Evolutionary conservation across 2,888 invertebrate species (phyloP).

Genomic region (Notocelia uddmanniana): DNA sequence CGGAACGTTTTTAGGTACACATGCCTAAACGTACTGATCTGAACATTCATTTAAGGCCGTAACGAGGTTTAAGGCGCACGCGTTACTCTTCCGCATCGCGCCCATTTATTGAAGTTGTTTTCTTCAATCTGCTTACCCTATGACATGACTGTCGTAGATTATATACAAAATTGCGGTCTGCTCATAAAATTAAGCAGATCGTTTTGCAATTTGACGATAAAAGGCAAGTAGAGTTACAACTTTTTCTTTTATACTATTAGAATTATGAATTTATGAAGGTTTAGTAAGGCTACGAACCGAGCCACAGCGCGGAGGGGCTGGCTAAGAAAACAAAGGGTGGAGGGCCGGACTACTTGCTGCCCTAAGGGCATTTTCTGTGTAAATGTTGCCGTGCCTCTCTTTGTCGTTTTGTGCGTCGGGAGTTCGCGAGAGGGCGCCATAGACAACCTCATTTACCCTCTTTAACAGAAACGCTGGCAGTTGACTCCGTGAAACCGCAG

Average conservation of each 20-base stretch:
- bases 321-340: conserved; percentile 78
- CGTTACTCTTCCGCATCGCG: conserved; percentile 7
- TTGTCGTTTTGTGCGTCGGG: conserved; percentile 72
- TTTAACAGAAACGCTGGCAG: conserved; percentile 64
- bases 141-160: neutral
- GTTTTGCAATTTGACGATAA: conserved; percentile 23
- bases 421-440: conserved; percentile 72
- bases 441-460: conserved; percentile 73
- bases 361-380: conserved; percentile 78
- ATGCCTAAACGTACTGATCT: conserved; percentile 26
- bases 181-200: conserved; percentile 20
- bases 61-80: conserved; percentile 17
- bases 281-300: conserved; percentile 55
- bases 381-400: conserved; percentile 74
- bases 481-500: conserved; percentile 73
- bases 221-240: conserved; percentile 23
- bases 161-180: conserved; percentile 7
- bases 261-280: conserved; percentile 57
- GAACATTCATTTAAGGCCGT: conserved; percentile 19
- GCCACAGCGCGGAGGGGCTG: conserved; percentile 59
- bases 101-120: conserved; percentile 15
- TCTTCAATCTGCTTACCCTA: conserved; percentile 8
- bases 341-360: conserved; percentile 65
- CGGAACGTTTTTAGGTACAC: conserved; percentile 35
- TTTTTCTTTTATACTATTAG: conserved; percentile 37